Evolutionary conservation across 2,797 vertebrate species (phyloP).

Genomic region (Chlorospingus flavigularis): DNA sequence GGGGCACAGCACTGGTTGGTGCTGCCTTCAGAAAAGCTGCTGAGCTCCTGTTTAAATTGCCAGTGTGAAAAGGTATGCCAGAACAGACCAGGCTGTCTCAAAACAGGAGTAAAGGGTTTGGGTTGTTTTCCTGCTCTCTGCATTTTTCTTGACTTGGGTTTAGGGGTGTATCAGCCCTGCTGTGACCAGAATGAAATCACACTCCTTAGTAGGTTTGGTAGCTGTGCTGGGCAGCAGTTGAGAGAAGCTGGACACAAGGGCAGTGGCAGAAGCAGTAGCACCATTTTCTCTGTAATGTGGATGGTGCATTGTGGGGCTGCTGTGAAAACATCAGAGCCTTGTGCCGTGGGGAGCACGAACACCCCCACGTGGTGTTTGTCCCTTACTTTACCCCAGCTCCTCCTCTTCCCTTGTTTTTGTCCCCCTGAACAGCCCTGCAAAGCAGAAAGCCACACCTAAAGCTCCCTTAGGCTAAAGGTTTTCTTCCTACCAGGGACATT

Average conservation of each 20-base stretch:
- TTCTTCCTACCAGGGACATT: neutral
- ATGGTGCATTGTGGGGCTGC: neutral
- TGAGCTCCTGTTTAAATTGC: neutral
- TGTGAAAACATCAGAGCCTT: neutral
- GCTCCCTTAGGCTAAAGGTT: neutral
- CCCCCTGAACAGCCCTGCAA: neutral
- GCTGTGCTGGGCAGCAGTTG: neutral
- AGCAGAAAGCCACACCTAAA: neutral
- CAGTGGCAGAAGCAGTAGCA: neutral
- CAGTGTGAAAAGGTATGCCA: neutral
- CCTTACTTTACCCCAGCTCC: neutral
- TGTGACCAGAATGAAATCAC: neutral
- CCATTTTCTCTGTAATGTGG: fast-evolving
- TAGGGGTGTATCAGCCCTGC: neutral
- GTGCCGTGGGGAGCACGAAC: fast-evolving
- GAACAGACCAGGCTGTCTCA: neutral
- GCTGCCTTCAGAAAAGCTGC: neutral
- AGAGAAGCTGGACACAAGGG: fast-evolving
- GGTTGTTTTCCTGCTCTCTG: neutral
- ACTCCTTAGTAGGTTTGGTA: neutral
- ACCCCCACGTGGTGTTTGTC: fast-evolving
- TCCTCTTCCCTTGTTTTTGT: neutral
- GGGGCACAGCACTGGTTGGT: neutral
- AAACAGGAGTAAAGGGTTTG: neutral
- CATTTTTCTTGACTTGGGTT: neutral